Evolutionary conservation across 2,888 invertebrate species (phyloP), one percentile per base, ranked within the genome.

Genomic region (Drosophila mettleri): DNA sequence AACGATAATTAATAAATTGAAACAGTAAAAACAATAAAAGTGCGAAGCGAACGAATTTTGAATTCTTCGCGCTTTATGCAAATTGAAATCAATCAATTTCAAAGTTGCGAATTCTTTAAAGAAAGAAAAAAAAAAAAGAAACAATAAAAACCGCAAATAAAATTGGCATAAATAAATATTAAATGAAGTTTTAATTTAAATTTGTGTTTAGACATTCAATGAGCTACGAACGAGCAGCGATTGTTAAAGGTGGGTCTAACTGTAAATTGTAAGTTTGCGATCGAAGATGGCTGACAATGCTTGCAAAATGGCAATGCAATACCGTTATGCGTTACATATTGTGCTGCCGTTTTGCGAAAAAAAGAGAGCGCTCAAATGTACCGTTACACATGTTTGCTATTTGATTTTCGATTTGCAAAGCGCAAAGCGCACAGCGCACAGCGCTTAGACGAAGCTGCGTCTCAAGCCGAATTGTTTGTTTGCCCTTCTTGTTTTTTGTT

Each of bases 371-470:
- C 16, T 24, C 16, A 55, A 48, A 60, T 52, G 29, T 60, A 51
- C 78, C 78, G 61, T 84, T 84, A 84, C 58, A 80, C 57, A 61
- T 83, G 59, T 63, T 70, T 31, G 33, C 55, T 45, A 49, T 65
- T 45, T 73, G 53, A 55, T 61, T 52, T 52, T 57, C 57, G 63
- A 57, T 45, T 14, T 75, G 70, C 58, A 52, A 18, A 20, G 12
- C 20, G 24, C 24, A 63, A 62, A 79, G 51, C 65, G 71, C 60
- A 52, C n/a, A 39, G 14, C n/a, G 22, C 20, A 48, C n/a, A n/a
- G n/a, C n/a, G n/a, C n/a, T n/a, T n/a, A 57, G 46, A 10, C 27
- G 12, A 52, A 61, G 20, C 62, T 34, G 49, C 29, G 53, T 45
- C 54, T 53, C 20, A 36, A 54, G 29, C 54, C 45, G 34, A 63